A percentile compares a stretch with the other conserved stretches of the same genome.
Conservation (phyloP, 2,797 vertebrate species). For the Fistularia commersonii region DNA sequence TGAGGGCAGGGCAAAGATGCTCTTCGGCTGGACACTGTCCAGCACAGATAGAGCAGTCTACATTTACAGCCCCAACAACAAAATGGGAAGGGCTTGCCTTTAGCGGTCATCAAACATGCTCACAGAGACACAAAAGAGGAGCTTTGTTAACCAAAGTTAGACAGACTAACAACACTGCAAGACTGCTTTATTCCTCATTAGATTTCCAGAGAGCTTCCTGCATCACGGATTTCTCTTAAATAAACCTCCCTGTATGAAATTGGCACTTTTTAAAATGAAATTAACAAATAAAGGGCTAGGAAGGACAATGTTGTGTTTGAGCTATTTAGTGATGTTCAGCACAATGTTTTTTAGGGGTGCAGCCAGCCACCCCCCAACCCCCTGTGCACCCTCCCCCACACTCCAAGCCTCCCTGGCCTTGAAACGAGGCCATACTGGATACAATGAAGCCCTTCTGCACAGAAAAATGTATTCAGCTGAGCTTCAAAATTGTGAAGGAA, state of each 20-base stretch:
- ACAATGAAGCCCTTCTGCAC: slow-evolving; percentile 84
- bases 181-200: slow-evolving; percentile 56
- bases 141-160: slow-evolving; percentile 43
- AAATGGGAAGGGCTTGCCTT: slow-evolving; percentile 26
- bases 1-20: slow-evolving; percentile 76
- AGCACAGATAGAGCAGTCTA: slow-evolving; percentile 38
- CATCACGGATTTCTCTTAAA: slow-evolving; percentile 45
- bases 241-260: slow-evolving; percentile 48
- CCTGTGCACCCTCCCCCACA: slow-evolving; percentile 61
- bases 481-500: slow-evolving; percentile 86
- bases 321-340: slow-evolving; percentile 73
- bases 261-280: slow-evolving; percentile 35
- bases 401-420: slow-evolving; percentile 65
- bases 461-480: slow-evolving; percentile 81
- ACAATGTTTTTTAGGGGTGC: slow-evolving; percentile 71
- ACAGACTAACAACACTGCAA: slow-evolving; percentile 47
- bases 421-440: slow-evolving; percentile 83
- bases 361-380: slow-evolving; percentile 29
- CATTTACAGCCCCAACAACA: slow-evolving; percentile 27
- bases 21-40: slow-evolving; percentile 73
- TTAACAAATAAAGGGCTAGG: slow-evolving; percentile 57
- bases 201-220: slow-evolving; percentile 53
- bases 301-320: slow-evolving; percentile 65
- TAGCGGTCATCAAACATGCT: slow-evolving; percentile 33
- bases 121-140: slow-evolving; percentile 24